Base-by-base conservation (phyloP, 2,113 vertebrate genomes). In the Pleuronectes platessa region DNA sequence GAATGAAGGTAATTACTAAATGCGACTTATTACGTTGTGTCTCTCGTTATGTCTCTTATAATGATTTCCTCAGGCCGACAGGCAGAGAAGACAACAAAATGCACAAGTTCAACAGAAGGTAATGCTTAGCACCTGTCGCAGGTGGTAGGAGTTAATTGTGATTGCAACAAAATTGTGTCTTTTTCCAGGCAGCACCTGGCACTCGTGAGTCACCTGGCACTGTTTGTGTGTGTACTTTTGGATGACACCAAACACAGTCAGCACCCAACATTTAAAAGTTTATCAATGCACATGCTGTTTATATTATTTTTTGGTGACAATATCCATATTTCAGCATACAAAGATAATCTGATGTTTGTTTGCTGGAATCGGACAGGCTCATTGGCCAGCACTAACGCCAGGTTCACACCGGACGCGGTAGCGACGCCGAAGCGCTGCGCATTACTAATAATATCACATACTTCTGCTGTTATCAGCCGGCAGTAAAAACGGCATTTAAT, bases 81-180 rank as follows among this genome's bases (percentile, higher is more conserved):
- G 40, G 40, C 40, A 67, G 12, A 31, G 0, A 45, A 56, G 55
- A 55, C 12, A 3, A 35, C 18, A 27, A 37, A 54, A 76, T 1
- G 21, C 5, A 3, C 49, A 3, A 15, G 15, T 40, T 24, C 23
- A 63, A 70, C 74, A 75, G 69, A 68, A 76, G 68, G 78, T 82
- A 77, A 58, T 61, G 21, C 0, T 8, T 20, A 0, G 45, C 75
- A 67, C 72, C 79, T 86, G 88, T 72, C 66, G 71, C 84, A 83
- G 74, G 68, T 79, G 74, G 12, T 42, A 3, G 8, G 45, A 71
- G 75, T 67, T 86, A 81, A 88, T 84, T 79, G 54, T 71, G 73
- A 80, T 53, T n/a, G 65, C 64, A 66, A 76, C 71, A 77, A 49
- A 68, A 84, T 67, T 40, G 20, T 17, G 23, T 51, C 15, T 35